Evolutionary conservation across 2,113 vertebrate genomes (phyloP).

Genomic region (Neodon shergylaensis): DNA sequence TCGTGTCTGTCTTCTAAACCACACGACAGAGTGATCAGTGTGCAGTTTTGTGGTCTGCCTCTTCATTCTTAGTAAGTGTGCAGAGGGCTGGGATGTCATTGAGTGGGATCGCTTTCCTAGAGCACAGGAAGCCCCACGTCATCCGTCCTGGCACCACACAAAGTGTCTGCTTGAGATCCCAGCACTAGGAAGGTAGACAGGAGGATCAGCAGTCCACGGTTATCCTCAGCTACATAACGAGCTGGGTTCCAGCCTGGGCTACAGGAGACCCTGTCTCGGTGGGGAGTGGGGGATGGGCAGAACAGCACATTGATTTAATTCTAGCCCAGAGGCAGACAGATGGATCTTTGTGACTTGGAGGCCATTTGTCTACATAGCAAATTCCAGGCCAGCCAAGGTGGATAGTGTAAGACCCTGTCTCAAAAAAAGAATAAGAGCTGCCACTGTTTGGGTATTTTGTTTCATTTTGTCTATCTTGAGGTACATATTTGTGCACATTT

Average conservation of each 20-base stretch:
- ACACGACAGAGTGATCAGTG: background rate
- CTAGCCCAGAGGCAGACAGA: background rate
- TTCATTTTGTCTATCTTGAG: background rate
- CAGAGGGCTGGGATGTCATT: background rate
- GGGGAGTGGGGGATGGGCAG: too few species aligned
- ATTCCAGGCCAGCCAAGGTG: background rate
- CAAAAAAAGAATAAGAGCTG: background rate
- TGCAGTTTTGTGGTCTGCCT: too few species aligned
- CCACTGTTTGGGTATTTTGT: background rate
- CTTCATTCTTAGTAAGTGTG: background rate
- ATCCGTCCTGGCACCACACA: background rate
- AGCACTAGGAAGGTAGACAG: background rate
- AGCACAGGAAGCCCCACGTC: background rate
- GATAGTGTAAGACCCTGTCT: background rate
- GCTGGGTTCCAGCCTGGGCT: background rate
- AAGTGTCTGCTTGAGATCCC: background rate
- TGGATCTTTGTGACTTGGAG: too few species aligned
- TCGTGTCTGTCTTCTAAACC: background rate
- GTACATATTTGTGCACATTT: background rate
- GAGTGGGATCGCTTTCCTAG: background rate
- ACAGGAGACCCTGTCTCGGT: background rate
- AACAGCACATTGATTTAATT: background rate
- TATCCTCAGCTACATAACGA: background rate
- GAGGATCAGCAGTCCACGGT: background rate
- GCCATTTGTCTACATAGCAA: background rate